Base-by-base conservation (phyloP, 1,140 invertebrate genomes). In the Dendrolimus punctatus region DNA sequence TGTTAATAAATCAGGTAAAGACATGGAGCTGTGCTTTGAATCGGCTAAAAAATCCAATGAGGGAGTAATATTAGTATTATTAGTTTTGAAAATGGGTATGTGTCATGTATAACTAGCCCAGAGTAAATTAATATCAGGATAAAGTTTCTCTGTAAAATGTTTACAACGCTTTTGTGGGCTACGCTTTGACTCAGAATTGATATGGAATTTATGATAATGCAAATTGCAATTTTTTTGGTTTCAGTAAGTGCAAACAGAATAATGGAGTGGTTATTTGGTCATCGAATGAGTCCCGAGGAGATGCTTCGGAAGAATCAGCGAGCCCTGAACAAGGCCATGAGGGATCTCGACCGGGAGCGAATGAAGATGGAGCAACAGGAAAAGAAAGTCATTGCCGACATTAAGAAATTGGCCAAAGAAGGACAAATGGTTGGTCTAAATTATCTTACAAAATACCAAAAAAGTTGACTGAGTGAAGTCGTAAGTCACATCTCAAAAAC, bases 341-440 rank as follows among this genome's bases (percentile, higher is more conserved):
- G 98, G 47, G 98, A 99, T 87, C 89, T 99, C 49, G 98, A 99
- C 75, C 89, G 98, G 49, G 98, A 99, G 88, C 92, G 94, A 66
- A 90, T 92, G 76, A 95, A 96, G 76, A 99, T 99, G 96, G 98
- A 99, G 84, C 95, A 97, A 64, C 97, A 99, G 77, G 98, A 99
- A 79, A 99, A 99, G 80, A 99, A 99, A 88, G 94, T 99, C 43
- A 99, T 99, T 59, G 91, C 91, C 5, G 98, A 99, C 79, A 99
- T 99, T 57, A 99, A 99, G 85, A 99, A 99, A 89, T 93, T 99
- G 89, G 98, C 98, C 4, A 99, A 99, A 84, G 95, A 98, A 80
- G 97, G 97, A 43, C 98, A 99, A 90, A 99, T 99, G 98, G 96
- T 97, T 87, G 80, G 54, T 64, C 53, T 51, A 6, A 5, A 40